A percentile compares a stretch with the other conserved stretches of the same genome.
Evolutionary conservation across 2,113 vertebrate genomes (phyloP).

Genomic region (Hippolais icterina): DNA sequence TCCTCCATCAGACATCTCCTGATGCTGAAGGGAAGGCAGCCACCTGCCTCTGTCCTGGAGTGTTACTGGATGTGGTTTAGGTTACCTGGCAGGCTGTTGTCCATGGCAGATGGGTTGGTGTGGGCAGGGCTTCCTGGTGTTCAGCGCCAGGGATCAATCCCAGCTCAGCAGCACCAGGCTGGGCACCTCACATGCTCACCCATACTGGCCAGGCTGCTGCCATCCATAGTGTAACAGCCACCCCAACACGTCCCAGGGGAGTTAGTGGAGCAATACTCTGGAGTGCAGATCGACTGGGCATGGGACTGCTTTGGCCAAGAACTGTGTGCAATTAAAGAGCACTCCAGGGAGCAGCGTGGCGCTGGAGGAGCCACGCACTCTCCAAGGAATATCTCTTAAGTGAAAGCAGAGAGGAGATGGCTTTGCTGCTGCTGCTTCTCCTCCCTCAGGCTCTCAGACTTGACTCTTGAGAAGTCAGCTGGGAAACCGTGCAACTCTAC

Average conservation of each 20-base stretch:
- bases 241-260: fast-evolving
- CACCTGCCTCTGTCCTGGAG: background rate
- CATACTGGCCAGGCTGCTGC: background rate
- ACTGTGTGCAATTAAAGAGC: background rate
- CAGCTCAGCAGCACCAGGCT: background rate
- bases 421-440: conserved; percentile 39
- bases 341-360: background rate
- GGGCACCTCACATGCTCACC: background rate
- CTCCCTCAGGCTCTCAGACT: conserved; percentile 45
- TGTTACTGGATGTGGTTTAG: background rate
- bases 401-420: conserved; percentile 31
- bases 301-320: background rate
- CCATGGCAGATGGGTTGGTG: background rate
- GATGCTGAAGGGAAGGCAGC: background rate
- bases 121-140: background rate
- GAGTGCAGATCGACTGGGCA: background rate
- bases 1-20: background rate
- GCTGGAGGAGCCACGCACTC: background rate
- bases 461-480: conserved; percentile 45
- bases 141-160: background rate
- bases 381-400: conserved; percentile 24
- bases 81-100: background rate
- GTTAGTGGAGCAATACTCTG: background rate
- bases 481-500: background rate
- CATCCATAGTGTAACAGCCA: fast-evolving